Conservation (phyloP, 2,888 invertebrate species). For the Tachystola acroxantha region DNA sequence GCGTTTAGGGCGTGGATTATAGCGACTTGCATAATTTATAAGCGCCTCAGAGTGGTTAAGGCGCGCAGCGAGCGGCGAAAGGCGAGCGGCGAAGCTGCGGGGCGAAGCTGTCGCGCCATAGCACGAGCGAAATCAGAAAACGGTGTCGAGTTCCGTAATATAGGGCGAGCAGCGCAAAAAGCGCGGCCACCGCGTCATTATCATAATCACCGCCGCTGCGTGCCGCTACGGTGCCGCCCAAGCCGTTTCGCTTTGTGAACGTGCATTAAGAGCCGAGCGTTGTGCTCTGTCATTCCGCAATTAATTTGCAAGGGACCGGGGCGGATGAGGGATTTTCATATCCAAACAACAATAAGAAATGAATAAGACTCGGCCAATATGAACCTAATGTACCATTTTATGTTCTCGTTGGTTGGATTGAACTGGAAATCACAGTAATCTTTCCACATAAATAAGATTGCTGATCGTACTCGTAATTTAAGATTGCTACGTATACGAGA, state of each 20-base stretch:
- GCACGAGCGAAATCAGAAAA: conserved; percentile 41
- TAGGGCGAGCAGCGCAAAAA: conserved; percentile 66
- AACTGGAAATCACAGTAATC: too few relatives aligned
- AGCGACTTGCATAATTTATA: conserved; percentile 75
- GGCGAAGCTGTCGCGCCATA: conserved; percentile 29
- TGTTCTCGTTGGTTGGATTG: too few relatives aligned
- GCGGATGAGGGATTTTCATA: conserved; percentile 47
- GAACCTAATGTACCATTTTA: not conserved
- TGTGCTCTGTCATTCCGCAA: conserved; percentile 72
- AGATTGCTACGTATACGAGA: too few relatives aligned
- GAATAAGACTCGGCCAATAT: not conserved
- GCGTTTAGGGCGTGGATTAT: conserved; percentile 75
- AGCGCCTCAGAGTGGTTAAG: conserved; percentile 58
- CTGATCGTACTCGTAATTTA: too few relatives aligned
- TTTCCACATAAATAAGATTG: too few relatives aligned
- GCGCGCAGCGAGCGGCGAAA: conserved; percentile 44
- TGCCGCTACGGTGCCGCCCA: conserved; percentile 63
- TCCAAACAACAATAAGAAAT: conserved; percentile 18
- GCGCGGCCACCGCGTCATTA: conserved; percentile 73
- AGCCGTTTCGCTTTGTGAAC: conserved; percentile 72
- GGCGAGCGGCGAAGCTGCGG: conserved; percentile 26
- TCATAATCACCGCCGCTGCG: conserved; percentile 73
- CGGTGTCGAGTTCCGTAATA: conserved; percentile 64
- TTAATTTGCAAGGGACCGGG: conserved; percentile 66
- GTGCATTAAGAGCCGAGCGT: conserved; percentile 67